These are phyloP conservation scores for Heteractis magnifica DNA, from an alignment of 92 coral and sea anemone species.

Conservation along the genomic window DNA sequence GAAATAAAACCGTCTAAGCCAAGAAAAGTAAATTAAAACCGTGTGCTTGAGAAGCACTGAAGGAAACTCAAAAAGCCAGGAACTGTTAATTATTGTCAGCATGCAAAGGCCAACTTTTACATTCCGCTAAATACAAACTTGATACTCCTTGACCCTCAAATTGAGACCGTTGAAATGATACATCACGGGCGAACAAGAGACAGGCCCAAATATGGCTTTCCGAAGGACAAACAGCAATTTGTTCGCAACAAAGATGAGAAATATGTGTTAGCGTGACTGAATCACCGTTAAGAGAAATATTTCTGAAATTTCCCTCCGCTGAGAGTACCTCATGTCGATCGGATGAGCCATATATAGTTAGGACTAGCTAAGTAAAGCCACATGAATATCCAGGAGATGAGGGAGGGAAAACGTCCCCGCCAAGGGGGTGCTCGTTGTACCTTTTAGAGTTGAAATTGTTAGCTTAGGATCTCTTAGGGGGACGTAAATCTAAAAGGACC, in stretches of 20 bases:
- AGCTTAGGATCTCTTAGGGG: too few relatives aligned
- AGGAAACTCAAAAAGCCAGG: background rate
- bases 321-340: background rate
- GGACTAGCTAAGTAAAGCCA: background rate
- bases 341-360: background rate
- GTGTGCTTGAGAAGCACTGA: background rate
- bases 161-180: background rate
- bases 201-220: constrained; percentile 1
- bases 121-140: constrained; percentile 11
- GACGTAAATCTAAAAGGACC: too few relatives aligned
- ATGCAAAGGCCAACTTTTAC: background rate
- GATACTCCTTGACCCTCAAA: constrained; percentile 1
- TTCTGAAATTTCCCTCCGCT: constrained; percentile 3
- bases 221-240: background rate
- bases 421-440: too few relatives aligned
- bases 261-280: background rate
- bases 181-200: background rate
- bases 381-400: background rate
- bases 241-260: background rate
- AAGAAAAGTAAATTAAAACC: background rate
- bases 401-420: too few relatives aligned
- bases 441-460: too few relatives aligned
- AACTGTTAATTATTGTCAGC: background rate
- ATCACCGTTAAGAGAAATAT: background rate
- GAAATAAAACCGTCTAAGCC: background rate